Percentiles rank a stretch among this genome's conserved stretches.
phyloP scores from a whole-genome alignment of 2,797 vertebrate genomes.

The Ammospiza maritima region DNA sequence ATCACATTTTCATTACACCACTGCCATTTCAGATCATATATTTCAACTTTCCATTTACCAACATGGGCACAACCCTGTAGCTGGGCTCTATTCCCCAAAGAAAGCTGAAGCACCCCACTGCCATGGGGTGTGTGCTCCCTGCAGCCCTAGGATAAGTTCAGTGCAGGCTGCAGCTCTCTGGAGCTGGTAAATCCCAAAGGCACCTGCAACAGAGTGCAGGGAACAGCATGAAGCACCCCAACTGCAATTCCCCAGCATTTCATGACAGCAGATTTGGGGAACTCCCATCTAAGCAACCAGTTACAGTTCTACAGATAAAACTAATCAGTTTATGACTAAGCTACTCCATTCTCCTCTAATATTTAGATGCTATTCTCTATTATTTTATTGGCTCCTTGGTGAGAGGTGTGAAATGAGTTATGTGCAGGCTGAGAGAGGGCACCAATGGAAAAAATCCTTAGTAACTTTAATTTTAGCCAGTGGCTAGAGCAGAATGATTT shows the following conservation, averaged over 20 bases:
- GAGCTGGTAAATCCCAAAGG: not conserved
- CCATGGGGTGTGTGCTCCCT: accelerated
- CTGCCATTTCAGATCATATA: not conserved
- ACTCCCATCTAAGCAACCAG: not conserved
- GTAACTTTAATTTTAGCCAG: not conserved
- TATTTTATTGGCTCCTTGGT: not conserved
- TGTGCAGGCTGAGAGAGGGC: not conserved
- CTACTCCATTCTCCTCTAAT: not conserved
- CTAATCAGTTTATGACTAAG: not conserved
- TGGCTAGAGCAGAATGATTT: not conserved
- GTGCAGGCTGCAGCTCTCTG: not conserved
- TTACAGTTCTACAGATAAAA: not conserved
- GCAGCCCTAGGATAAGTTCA: not conserved
- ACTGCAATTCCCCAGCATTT: not conserved
- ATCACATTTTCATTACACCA: not conserved
- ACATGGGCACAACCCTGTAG: not conserved
- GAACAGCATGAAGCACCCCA: not conserved
- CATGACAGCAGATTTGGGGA: not conserved
- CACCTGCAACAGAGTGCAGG: not conserved
- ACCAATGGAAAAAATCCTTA: not conserved
- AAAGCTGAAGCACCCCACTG: not conserved
- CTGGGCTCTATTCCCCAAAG: not conserved
- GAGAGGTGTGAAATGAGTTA: not conserved
- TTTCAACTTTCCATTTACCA: not conserved
- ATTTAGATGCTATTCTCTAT: not conserved